phyloP scores from a whole-genome alignment of 2,888 invertebrate species.

The Agriopis leucophaearia region DNA sequence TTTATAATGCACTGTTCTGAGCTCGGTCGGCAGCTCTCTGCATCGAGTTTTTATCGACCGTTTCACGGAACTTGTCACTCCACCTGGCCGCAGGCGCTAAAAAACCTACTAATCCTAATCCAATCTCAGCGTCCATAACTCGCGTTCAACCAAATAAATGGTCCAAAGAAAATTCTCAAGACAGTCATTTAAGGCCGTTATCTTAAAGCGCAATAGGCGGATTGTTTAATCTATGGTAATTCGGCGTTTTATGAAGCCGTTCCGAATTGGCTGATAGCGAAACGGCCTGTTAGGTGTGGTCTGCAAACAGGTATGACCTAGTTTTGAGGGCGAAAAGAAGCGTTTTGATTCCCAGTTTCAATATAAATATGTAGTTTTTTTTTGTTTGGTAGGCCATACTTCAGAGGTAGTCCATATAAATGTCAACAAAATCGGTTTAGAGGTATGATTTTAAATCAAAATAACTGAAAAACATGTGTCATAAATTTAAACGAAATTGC shows the following conservation, averaged over 20 bases:
- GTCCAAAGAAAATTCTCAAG: conserved; percentile 33
- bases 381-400: no score
- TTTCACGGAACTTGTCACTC: no score
- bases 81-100: no score
- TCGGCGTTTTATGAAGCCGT: conserved; percentile 41
- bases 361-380: no score
- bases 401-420: no score
- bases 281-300: conserved; percentile 21
- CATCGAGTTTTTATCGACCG: no score
- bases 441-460: no score
- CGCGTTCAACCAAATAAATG: conserved; percentile 31
- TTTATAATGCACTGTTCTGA: no score
- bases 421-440: no score
- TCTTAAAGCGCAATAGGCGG: conserved; percentile 34
- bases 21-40: no score
- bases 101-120: conserved; percentile 3
- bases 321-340: background rate
- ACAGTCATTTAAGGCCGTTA: conserved; percentile 36
- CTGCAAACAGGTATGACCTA: conserved; percentile 2
- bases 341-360: background rate
- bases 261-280: conserved; percentile 36
- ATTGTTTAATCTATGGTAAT: conserved; percentile 46
- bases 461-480: no score
- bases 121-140: conserved; percentile 16
- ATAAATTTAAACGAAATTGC: no score